Evolutionary conservation across 2,888 invertebrate genomes (phyloP), one percentile per base, ranked within the genome.

Genomic region (Ctenicera cuprea): DNA sequence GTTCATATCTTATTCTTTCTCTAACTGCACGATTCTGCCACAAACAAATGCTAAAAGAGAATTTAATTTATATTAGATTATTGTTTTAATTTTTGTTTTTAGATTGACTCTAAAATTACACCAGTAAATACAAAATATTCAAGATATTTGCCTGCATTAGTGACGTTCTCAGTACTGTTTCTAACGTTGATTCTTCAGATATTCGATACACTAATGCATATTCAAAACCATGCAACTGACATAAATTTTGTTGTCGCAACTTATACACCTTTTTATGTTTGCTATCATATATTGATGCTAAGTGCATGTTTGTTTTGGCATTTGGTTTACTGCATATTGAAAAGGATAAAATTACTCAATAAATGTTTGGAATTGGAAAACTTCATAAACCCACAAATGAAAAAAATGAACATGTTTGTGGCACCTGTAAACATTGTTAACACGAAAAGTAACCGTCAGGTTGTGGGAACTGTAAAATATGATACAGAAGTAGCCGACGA

Each of bases 111-210:
- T 0, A 43, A 16, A 14, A 41, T 62, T 8, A 20, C 62, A 11
- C 62, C 41, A 26, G n/a, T 9, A 16, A 62, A 20, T n/a, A 14
- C 20, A 41, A 43, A 62, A 26, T 62, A 20, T 8, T 14, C 20
- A 26, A 43, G n/a, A 26, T 26, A 20, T 11, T 26, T 62, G 22
- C n/a, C 62, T 14, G 12, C 12, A 7, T n/a, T 22, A 0, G 30
- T 62, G 12, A 26, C 30, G 14, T 26, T 8, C 8, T 43, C 30
- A 9, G 11, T 26, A 0, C 11, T 62, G 0, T 16, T 43, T 22
- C 12, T 20, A 9, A 22, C 16, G 11, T 26, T 43, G 8, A 1
- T 62, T 11, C 5, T 30, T 16, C 20, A 26, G 8, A 16, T 62
- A 16, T 4, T 14, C 0, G 62, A 62, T 37, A 62, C 43, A 1